A percentile compares a stretch with the other conserved stretches of the same genome.
These are phyloP conservation scores for Aix galericulata DNA, from an alignment of 2,113 vertebrate genomes.

Conservation along the genomic window DNA sequence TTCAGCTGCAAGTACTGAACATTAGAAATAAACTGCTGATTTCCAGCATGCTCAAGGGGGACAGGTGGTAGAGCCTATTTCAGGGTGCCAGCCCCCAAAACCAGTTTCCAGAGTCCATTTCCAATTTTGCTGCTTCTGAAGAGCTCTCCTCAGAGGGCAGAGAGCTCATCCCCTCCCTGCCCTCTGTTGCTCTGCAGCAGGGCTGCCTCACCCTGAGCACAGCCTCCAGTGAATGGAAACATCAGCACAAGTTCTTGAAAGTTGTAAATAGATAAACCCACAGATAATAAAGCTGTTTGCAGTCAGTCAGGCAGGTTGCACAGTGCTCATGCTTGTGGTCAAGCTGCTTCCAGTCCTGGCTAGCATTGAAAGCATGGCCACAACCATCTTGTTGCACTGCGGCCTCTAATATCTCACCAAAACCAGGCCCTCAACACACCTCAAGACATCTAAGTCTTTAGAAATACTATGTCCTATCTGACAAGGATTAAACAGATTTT, in stretches of 20 bases:
- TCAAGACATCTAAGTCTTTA: background rate
- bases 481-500: background rate
- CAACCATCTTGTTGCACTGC: background rate
- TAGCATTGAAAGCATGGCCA: background rate
- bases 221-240: background rate
- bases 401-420: accelerated
- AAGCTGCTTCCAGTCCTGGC: background rate
- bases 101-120: background rate
- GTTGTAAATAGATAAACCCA: background rate
- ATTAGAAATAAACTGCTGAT: background rate
- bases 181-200: background rate
- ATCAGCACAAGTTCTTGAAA: background rate
- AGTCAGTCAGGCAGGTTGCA: background rate
- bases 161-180: background rate
- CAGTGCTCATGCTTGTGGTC: background rate
- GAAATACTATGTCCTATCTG: background rate
- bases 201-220: background rate
- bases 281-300: background rate
- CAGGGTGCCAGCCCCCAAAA: background rate
- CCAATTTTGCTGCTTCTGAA: background rate
- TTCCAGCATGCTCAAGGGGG: background rate
- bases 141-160: background rate
- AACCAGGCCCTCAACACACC: background rate
- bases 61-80: background rate
- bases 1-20: background rate